phyloP scores from a whole-genome alignment of 2,797 vertebrate genomes.

The Eospalax fontanierii region DNA sequence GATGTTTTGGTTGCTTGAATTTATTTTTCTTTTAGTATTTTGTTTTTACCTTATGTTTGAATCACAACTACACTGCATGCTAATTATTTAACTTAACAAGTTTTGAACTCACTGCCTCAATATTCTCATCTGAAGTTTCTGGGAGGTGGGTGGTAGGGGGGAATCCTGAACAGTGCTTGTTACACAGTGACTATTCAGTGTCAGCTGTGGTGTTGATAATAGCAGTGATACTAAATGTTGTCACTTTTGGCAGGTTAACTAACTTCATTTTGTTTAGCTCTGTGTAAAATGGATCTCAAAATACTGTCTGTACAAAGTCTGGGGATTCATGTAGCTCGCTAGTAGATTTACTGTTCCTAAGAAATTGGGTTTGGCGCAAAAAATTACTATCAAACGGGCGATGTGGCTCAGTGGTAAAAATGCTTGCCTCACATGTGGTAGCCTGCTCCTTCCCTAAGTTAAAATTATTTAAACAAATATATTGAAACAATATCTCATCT shows the following conservation, averaged over 20 bases:
- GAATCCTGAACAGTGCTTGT: neutral
- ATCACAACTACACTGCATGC: neutral
- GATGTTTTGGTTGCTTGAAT: conserved; percentile 8
- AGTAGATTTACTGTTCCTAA: neutral
- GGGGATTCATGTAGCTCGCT: neutral
- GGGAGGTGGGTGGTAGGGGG: too few species aligned
- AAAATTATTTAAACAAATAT: neutral
- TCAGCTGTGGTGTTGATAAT: neutral
- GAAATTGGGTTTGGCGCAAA: neutral
- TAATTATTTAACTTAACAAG: neutral
- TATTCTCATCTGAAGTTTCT: neutral
- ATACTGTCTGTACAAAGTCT: neutral
- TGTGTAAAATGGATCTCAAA: conserved; percentile 38
- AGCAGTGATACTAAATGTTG: neutral
- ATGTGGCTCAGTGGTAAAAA: too few species aligned
- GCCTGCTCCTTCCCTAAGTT: neutral
- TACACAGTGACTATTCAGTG: neutral
- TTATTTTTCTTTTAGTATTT: conserved; percentile 51
- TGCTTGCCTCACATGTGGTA: neutral
- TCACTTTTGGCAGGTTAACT: neutral
- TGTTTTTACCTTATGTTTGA: conserved; percentile 44
- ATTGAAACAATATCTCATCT: neutral
- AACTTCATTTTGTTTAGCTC: neutral
- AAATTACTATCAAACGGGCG: too few species aligned
- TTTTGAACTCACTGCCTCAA: conserved; percentile 26